A percentile compares a stretch with the other conserved stretches of the same genome.
phyloP scores from a whole-genome alignment of 2,888 invertebrate species.

The Acheta domesticus region DNA sequence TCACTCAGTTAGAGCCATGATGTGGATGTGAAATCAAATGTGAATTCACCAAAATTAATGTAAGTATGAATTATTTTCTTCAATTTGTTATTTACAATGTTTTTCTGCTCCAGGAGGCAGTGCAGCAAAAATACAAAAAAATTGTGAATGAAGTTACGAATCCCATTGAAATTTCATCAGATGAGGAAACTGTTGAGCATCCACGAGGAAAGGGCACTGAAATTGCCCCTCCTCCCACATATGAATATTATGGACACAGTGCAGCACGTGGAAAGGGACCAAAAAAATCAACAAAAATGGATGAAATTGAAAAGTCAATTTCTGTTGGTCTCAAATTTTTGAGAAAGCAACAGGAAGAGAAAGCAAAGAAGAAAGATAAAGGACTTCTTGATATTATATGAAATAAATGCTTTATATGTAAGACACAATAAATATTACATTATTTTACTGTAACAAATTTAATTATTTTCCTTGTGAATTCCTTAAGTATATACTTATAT shows the following conservation, averaged over 20 bases:
- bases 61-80: too few species aligned
- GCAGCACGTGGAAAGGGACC: conserved; percentile 28
- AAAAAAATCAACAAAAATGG: conserved; percentile 26
- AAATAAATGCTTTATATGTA: background rate
- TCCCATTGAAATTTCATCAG: background rate
- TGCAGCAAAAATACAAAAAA: background rate
- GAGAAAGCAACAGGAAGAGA: conserved; percentile 54
- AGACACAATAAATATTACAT: too few species aligned
- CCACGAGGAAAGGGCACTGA: conserved; percentile 49
- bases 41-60: too few species aligned
- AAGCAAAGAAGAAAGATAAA: conserved; percentile 48
- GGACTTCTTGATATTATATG: conserved; percentile 38
- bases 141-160: background rate
- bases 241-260: conserved; percentile 60
- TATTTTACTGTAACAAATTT: too few species aligned
- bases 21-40: too few species aligned
- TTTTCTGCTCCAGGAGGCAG: background rate
- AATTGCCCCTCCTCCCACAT: conserved; percentile 64
- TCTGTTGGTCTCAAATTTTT: conserved; percentile 55
- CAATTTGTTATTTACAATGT: too few species aligned
- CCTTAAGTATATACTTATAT: too few species aligned
- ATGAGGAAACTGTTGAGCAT: background rate
- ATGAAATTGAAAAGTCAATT: conserved; percentile 52
- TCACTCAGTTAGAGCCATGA: rapidly evolving
- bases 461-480: too few species aligned